Percentiles rank a stretch among this genome's conserved stretches.
Conservation (phyloP, 2,888 invertebrate genomes). For the Pilophorus perplexus region DNA sequence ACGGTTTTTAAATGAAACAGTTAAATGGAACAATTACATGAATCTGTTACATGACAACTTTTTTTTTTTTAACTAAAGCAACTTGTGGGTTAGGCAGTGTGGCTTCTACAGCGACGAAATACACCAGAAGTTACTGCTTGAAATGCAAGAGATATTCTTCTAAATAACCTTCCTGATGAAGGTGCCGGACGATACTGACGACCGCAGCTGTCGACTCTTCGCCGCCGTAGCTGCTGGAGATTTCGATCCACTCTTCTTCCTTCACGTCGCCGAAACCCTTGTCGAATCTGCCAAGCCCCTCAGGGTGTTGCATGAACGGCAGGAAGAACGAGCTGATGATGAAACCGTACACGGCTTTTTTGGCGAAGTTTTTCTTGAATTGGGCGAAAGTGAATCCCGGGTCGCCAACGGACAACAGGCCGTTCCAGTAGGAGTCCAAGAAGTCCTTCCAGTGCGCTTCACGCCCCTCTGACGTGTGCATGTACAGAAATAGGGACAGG, state of each 20-base stretch:
- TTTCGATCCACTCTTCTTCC: constrained; percentile 23
- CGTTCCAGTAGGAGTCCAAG: constrained; percentile 49
- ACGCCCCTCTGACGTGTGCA: constrained; percentile 51
- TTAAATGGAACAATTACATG: too few species aligned
- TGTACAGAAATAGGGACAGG: constrained; percentile 52
- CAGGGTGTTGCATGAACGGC: constrained; percentile 42
- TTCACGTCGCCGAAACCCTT: constrained; percentile 5
- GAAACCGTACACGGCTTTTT: constrained; percentile 44
- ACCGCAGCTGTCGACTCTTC: constrained; percentile 39
- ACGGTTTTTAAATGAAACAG: too few species aligned
- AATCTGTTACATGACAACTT: too few species aligned
- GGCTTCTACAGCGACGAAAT: too few species aligned
- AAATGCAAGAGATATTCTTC: constrained; percentile 27
- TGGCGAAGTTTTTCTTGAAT: constrained; percentile 33
- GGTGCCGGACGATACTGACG: constrained; percentile 45
- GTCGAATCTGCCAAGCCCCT: neutral
- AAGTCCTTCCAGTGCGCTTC: constrained; percentile 50
- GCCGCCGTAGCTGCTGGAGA: constrained; percentile 32
- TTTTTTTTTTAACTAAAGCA: too few species aligned
- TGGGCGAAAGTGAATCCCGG: constrained; percentile 35
- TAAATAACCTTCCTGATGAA: constrained; percentile 48
- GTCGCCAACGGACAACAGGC: constrained; percentile 26
- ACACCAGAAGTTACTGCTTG: too few species aligned
- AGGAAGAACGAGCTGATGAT: constrained; percentile 42
- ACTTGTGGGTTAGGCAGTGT: too few species aligned